Evolutionary conservation across 1,140 invertebrate genomes (phyloP).

Genomic region (Caenorhabditis brenneri): DNA sequence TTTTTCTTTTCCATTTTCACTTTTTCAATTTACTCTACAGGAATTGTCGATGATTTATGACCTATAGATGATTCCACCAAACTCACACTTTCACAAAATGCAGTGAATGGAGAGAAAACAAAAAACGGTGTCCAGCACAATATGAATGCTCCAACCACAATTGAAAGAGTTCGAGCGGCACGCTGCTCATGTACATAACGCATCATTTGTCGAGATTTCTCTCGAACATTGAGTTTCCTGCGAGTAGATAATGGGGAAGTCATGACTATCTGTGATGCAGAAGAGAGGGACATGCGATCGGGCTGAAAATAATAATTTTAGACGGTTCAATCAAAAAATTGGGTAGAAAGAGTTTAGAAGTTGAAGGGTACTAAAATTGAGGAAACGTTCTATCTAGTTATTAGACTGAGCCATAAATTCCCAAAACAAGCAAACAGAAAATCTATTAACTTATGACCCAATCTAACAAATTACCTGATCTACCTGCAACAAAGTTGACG

Average conservation of each 20-base stretch:
- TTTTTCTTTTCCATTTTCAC: too few relatives aligned
- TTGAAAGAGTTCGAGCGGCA: conserved; percentile 86
- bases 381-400: too few relatives aligned
- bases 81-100: conserved; percentile 77
- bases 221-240: conserved; percentile 59
- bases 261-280: neutral
- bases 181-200: conserved; percentile 70
- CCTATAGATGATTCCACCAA: too few relatives aligned
- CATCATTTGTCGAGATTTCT: conserved; percentile 70
- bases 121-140: conserved; percentile 96
- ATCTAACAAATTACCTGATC: neutral
- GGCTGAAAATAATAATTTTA: conserved; percentile 3
- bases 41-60: too few relatives aligned
- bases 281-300: neutral
- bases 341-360: too few relatives aligned
- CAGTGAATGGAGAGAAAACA: conserved; percentile 87
- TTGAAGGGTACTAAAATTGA: too few relatives aligned
- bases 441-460: too few relatives aligned
- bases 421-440: too few relatives aligned
- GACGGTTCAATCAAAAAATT: neutral
- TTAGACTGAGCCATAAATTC: neutral
- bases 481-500: neutral
- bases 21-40: too few relatives aligned
- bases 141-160: conserved; percentile 96
- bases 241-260: conserved; percentile 30